Percentiles rank a stretch among this genome's conserved stretches.
These are phyloP conservation scores for Drosophila pectinifera DNA, from an alignment of 1,140 invertebrate genomes.

Conservation along the genomic window DNA sequence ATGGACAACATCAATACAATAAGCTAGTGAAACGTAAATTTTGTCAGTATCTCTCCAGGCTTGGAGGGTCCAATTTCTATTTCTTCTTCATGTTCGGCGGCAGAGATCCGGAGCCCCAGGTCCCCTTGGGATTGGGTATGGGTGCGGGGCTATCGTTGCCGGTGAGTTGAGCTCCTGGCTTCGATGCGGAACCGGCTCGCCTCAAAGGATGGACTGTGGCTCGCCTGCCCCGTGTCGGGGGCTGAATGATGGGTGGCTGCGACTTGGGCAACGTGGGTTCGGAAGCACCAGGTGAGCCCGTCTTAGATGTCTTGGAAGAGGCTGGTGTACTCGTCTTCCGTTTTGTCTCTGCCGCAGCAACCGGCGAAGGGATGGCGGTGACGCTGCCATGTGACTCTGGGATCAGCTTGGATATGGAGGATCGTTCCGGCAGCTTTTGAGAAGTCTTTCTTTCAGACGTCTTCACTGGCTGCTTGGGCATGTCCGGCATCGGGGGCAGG, in stretches of 20 bases:
- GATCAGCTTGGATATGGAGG: neutral
- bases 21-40: constrained; percentile 48
- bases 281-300: too few species aligned
- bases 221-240: constrained; percentile 11
- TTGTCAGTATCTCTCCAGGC: constrained; percentile 16
- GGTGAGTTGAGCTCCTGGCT: neutral
- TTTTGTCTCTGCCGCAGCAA: neutral
- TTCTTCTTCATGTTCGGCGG: neutral
- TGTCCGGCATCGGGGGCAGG: constrained; percentile 26
- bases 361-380: neutral
- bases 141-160: constrained; percentile 35
- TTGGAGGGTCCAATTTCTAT: too few species aligned
- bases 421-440: too few species aligned
- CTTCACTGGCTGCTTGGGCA: too few species aligned
- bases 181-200: neutral
- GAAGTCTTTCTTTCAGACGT: too few species aligned
- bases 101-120: constrained; percentile 30
- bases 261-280: neutral
- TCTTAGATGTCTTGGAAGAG: too few species aligned
- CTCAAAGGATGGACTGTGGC: neutral
- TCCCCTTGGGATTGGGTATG: constrained; percentile 41
- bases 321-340: too few species aligned
- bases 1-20: constrained; percentile 42
- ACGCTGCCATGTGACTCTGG: neutral
- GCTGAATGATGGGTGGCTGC: neutral